These are phyloP conservation scores for Tenthredo distinguenda DNA, from an alignment of 2,888 invertebrate species.

Conservation along the genomic window DNA sequence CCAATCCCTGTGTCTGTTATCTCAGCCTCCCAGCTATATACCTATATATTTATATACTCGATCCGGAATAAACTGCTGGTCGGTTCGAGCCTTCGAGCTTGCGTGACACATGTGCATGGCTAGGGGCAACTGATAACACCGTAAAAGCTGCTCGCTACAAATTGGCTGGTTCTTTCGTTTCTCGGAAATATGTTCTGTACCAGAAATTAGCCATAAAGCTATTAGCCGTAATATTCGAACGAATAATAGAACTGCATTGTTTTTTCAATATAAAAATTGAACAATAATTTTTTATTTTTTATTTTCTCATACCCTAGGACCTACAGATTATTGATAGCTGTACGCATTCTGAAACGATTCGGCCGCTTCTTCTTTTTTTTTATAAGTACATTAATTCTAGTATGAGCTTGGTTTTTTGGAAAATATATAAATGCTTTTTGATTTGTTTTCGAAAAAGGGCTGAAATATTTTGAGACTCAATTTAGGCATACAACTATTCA, in stretches of 20 bases:
- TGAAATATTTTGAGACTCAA: neutral
- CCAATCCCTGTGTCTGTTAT: constrained; percentile 5
- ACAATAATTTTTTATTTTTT: too few species aligned
- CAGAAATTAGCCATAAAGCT: neutral
- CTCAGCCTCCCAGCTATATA: neutral
- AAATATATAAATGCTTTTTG: too few species aligned
- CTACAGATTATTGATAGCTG: too few species aligned
- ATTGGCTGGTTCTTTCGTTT: neutral
- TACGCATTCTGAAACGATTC: too few species aligned
- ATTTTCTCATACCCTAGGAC: too few species aligned
- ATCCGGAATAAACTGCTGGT: neutral
- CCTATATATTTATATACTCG: neutral
- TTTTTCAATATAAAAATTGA: neutral
- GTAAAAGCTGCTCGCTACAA: constrained; percentile 9
- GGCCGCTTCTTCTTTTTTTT: too few species aligned
- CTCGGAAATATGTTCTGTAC: neutral
- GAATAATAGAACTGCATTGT: neutral
- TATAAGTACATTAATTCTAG: too few species aligned
- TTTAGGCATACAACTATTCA: neutral
- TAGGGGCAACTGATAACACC: constrained; percentile 9
- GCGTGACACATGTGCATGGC: constrained; percentile 25
- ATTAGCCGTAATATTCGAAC: neutral
- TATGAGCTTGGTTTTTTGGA: too few species aligned
- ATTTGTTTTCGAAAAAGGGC: neutral
- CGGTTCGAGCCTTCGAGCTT: constrained; percentile 9